Evolutionary conservation across 2,797 vertebrate species (phyloP).

Genomic region (Hydrolagus colliei): DNA sequence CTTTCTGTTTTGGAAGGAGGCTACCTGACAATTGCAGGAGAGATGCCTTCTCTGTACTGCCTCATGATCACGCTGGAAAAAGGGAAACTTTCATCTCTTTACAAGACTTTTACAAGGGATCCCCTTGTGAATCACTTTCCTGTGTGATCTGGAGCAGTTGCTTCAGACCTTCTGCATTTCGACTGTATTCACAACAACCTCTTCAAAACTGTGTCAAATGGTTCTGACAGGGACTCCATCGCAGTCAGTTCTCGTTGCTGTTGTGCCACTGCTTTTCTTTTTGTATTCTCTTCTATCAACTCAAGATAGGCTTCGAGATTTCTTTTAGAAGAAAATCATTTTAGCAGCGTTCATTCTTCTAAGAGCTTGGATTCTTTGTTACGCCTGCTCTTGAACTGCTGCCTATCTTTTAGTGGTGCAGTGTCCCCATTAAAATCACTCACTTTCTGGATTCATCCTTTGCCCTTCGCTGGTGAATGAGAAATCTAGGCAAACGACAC

Average conservation of each 20-base stretch:
- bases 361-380: not conserved
- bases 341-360: not conserved
- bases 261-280: not conserved
- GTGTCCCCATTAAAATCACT: not conserved
- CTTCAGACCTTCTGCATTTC: conserved; percentile 40
- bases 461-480: not conserved
- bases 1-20: not conserved
- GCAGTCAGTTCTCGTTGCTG: not conserved
- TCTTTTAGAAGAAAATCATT: not conserved
- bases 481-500: not conserved
- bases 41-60: not conserved
- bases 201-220: conserved; percentile 36
- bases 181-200: conserved; percentile 37
- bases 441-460: not conserved
- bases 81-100: not conserved
- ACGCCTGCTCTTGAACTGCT: not conserved
- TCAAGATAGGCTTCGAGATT: not conserved
- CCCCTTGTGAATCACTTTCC: conserved; percentile 34
- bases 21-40: not conserved
- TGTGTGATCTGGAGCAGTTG: conserved; percentile 40
- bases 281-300: not conserved
- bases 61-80: no score
- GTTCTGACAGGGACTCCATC: not conserved
- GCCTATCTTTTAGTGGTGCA: not conserved
- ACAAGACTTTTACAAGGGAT: not conserved